These are phyloP conservation scores for Tretioscincus oriximinensis DNA, from an alignment of 2,113 vertebrate genomes.

Conservation along the genomic window DNA sequence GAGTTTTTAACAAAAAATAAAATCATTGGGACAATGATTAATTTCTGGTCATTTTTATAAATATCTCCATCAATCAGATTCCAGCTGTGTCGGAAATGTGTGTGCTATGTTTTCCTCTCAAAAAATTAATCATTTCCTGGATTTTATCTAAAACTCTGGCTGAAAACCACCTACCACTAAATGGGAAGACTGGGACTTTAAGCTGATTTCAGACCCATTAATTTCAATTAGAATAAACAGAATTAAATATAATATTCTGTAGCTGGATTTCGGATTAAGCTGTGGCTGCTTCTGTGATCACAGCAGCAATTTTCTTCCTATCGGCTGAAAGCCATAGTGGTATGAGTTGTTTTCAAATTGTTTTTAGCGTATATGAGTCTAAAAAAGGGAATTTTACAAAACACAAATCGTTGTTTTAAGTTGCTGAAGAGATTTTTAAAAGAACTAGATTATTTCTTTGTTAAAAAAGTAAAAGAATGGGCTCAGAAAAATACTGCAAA, in stretches of 20 bases:
- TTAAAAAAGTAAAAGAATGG: too few relatives aligned
- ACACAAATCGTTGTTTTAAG: not conserved
- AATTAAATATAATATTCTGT: conserved; percentile 10
- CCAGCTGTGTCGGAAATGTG: not conserved
- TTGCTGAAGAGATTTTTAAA: too few relatives aligned
- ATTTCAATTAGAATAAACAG: conserved; percentile 1
- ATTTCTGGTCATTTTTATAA: not conserved
- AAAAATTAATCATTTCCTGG: conserved; percentile 4
- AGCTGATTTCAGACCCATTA: conserved; percentile 1
- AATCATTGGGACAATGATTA: not conserved
- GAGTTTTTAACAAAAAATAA: not conserved
- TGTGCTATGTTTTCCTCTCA: not conserved
- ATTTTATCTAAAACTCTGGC: not conserved
- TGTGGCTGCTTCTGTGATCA: not conserved
- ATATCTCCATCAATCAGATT: not conserved
- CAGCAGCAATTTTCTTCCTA: not conserved
- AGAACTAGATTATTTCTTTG: too few relatives aligned
- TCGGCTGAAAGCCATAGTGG: not conserved
- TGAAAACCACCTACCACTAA: conserved; percentile 8
- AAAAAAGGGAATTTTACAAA: too few relatives aligned
- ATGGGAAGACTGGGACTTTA: not conserved
- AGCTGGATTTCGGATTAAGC: not conserved
- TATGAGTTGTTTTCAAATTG: not conserved
- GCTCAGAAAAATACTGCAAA: too few relatives aligned
- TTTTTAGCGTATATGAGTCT: too few relatives aligned